phyloP scores from a whole-genome alignment of 2,888 invertebrate species.

The Polyploca ridens region DNA sequence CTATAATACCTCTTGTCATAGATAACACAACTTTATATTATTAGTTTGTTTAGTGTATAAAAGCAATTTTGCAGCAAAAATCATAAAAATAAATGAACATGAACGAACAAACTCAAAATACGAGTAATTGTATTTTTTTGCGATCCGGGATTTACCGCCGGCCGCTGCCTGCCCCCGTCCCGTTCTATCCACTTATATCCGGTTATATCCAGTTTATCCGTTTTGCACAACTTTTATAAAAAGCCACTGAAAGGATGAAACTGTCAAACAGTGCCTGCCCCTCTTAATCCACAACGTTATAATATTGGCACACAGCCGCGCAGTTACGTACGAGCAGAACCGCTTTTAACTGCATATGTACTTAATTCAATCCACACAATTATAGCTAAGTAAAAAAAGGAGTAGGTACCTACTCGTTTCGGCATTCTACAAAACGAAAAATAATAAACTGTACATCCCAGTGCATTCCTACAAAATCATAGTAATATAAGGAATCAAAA shows the following conservation, averaged over 20 bases:
- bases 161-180: constrained; percentile 11
- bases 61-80: neutral
- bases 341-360: neutral
- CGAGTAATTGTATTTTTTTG: constrained; percentile 4
- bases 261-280: constrained; percentile 16
- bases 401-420: too few relatives aligned
- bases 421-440: neutral
- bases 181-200: constrained; percentile 18
- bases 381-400: too few relatives aligned
- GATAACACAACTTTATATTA: too few relatives aligned
- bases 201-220: constrained; percentile 28
- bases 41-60: too few relatives aligned
- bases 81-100: neutral
- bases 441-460: neutral
- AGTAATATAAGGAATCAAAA: too few relatives aligned
- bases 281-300: constrained; percentile 13
- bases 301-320: constrained; percentile 10
- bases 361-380: too few relatives aligned
- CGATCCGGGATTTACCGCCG: constrained; percentile 11
- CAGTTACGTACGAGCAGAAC: neutral
- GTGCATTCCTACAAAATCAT: too few relatives aligned
- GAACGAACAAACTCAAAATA: constrained; percentile 9
- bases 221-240: constrained; percentile 32
- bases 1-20: too few relatives aligned
- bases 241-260: constrained; percentile 28